phyloP scores from a whole-genome alignment of 2,113 vertebrate species.

The Syrrhaptes paradoxus region DNA sequence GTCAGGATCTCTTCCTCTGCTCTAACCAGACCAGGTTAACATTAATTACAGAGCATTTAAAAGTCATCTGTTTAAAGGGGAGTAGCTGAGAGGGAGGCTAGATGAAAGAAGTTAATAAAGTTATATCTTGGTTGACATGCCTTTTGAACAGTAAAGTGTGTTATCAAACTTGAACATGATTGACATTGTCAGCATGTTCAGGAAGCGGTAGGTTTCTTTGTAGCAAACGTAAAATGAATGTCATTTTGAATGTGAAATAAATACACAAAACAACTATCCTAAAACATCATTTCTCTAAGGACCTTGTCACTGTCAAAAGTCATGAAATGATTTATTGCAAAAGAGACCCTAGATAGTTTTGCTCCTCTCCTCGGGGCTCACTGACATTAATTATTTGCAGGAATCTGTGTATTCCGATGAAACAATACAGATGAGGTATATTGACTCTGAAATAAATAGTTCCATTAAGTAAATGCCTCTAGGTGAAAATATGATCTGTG shows the following conservation, averaged over 20 bases:
- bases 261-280: background rate
- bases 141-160: background rate
- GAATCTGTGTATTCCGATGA: background rate
- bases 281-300: background rate
- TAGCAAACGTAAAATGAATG: background rate
- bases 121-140: background rate
- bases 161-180: background rate
- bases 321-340: background rate
- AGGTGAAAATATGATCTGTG: conserved; percentile 8
- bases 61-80: background rate
- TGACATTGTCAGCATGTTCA: background rate
- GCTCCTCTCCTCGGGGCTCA: background rate
- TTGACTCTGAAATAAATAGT: conserved; percentile 25
- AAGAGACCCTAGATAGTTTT: background rate
- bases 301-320: background rate
- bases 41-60: background rate
- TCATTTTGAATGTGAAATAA: conserved; percentile 10
- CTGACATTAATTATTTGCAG: conserved; percentile 27
- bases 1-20: background rate
- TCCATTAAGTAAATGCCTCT: background rate
- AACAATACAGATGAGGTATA: background rate
- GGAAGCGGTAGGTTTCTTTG: background rate
- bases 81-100: background rate
- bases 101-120: background rate
- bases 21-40: background rate